These are phyloP conservation scores for Vicugna pacos DNA, from an alignment of 2,113 vertebrate species.

Conservation along the genomic window DNA sequence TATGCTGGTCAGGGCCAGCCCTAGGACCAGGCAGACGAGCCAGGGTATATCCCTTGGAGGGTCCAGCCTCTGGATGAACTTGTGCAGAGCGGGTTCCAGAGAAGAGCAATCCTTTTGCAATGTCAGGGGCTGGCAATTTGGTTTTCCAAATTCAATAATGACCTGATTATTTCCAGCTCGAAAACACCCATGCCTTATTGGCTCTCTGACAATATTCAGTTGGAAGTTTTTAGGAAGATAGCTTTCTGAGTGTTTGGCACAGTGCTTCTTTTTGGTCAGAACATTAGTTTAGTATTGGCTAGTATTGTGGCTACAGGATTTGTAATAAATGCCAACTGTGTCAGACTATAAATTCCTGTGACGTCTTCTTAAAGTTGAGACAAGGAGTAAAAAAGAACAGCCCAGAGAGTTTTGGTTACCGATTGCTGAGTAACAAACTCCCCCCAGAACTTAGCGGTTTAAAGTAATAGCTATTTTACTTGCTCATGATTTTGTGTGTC, in stretches of 20 bases:
- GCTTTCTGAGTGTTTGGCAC: slow-evolving; percentile 63
- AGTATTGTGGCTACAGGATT: slow-evolving; percentile 47
- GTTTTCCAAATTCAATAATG: slow-evolving; percentile 70
- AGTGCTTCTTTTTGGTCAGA: slow-evolving; percentile 54
- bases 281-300: slow-evolving; percentile 53
- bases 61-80: slow-evolving; percentile 58
- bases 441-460: slow-evolving; percentile 19
- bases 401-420: not conserved
- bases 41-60: not conserved
- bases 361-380: slow-evolving; percentile 7
- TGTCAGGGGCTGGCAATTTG: slow-evolving; percentile 67
- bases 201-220: slow-evolving; percentile 65
- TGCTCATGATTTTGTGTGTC: slow-evolving; percentile 37
- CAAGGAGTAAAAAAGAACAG: slow-evolving; percentile 21
- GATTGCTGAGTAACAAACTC: slow-evolving; percentile 47
- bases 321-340: slow-evolving; percentile 61
- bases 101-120: slow-evolving; percentile 51
- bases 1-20: not conserved
- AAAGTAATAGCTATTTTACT: slow-evolving; percentile 46
- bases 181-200: slow-evolving; percentile 65
- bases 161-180: slow-evolving; percentile 72
- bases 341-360: slow-evolving; percentile 33
- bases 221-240: slow-evolving; percentile 74
- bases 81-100: slow-evolving; percentile 51
- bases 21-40: not conserved